Evolutionary conservation across 2,113 vertebrate genomes (phyloP).

Genomic region (Alethe diademata): DNA sequence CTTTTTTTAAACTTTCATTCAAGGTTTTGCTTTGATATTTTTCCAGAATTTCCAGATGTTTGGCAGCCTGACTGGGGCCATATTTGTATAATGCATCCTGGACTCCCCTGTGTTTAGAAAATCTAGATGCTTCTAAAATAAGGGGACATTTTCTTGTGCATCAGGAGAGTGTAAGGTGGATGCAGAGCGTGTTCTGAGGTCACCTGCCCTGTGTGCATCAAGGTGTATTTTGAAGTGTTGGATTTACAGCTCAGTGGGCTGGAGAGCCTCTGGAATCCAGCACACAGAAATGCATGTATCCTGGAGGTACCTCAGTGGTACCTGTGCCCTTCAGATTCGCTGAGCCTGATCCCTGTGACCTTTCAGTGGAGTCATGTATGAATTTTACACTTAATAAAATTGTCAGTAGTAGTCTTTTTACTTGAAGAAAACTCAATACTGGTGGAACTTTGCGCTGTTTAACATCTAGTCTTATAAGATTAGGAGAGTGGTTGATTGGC

Average conservation of each 20-base stretch:
- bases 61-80: neutral
- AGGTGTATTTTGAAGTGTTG: neutral
- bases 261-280: neutral
- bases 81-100: neutral
- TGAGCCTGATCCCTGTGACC: neutral
- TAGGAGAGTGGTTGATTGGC: neutral
- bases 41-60: neutral
- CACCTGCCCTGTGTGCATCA: neutral
- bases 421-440: neutral
- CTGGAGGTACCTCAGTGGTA: neutral
- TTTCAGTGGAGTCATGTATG: neutral
- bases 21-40: neutral
- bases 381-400: neutral
- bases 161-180: neutral
- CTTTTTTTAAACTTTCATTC: neutral
- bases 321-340: neutral
- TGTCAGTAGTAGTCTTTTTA: neutral
- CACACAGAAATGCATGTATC: neutral
- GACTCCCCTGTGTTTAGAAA: neutral
- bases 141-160: neutral
- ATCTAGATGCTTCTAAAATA: neutral
- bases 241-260: neutral
- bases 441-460: neutral
- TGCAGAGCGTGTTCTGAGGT: accelerated
- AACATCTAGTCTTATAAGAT: neutral